These are phyloP conservation scores for Mastomys coucha DNA, from an alignment of 2,113 vertebrate genomes.

Conservation along the genomic window DNA sequence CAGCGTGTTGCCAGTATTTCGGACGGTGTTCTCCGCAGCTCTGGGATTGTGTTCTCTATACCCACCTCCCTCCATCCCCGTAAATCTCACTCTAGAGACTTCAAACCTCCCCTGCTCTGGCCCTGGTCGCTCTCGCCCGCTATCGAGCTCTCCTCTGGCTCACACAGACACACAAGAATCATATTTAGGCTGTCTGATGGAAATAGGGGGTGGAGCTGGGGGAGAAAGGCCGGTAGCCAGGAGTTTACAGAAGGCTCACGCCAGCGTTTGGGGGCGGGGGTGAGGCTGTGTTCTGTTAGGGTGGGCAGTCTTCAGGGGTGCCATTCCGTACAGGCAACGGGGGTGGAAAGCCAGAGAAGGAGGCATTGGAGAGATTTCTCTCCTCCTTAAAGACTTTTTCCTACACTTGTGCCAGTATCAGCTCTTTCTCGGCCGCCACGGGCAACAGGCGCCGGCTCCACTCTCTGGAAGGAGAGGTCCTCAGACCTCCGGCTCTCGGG, in stretches of 20 bases:
- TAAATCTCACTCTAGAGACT: neutral
- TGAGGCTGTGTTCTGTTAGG: constrained; percentile 68
- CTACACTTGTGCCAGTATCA: constrained; percentile 88
- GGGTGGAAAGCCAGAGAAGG: constrained; percentile 82
- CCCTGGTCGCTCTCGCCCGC: neutral
- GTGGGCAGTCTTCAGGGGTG: constrained; percentile 77
- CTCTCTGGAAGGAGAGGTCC: constrained; percentile 68
- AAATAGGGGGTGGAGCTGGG: neutral
- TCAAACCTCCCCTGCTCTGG: constrained; percentile 33
- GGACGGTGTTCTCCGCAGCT: neutral
- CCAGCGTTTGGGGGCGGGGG: constrained; percentile 69
- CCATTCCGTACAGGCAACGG: constrained; percentile 76
- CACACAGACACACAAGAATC: neutral
- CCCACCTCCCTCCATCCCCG: neutral
- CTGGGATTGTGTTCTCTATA: neutral
- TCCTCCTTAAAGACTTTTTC: constrained; percentile 89
- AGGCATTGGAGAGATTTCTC: constrained; percentile 88
- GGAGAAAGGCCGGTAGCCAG: neutral
- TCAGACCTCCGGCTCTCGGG: neutral
- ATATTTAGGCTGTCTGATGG: neutral
- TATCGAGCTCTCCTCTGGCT: neutral
- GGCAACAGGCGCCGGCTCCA: constrained; percentile 86
- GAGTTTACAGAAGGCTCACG: neutral
- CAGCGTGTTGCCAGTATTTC: neutral
- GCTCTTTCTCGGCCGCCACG: constrained; percentile 87